Evolutionary conservation across 2,113 vertebrate species (phyloP), one percentile per base, ranked within the genome.

Genomic region (Podarcis raffonei): DNA sequence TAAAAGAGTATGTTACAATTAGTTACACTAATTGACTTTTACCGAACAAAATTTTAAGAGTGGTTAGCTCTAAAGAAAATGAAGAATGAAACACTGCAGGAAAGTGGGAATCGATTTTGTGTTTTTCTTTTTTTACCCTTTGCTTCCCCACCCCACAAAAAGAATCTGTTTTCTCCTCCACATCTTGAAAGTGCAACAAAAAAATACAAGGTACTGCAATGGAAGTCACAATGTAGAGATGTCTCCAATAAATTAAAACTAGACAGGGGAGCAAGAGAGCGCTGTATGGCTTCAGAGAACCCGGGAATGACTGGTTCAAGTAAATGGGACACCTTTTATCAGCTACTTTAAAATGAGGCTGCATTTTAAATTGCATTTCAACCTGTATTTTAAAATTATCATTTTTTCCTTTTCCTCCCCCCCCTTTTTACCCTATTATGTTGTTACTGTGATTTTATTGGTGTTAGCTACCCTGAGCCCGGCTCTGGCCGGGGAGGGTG

Each of bases 1-100:
- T 98, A 98, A 98, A 98, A 98, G 97, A 98, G 98, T 98, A 98
- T 98, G 97, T 98, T 98, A 98, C 98, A 98, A 97, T 98, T 98
- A 98, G 97, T 98, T 98, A 98, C 98, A 98, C 96, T 97, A 97
- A 97, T 97, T 96, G 94, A 97, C 95, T 88, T 95, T 97, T 96
- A 97, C 97, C 97, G 95, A 97, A 96, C 94, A 83, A 81, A 62
- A 90, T 91, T 94, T 96, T 94, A 92, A 42, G 96, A 95, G 95
- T 93, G 90, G 95, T 97, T 95, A 96, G 95, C 95, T 95, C 95
- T 95, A 96, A 59, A 87, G 93, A 71, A 68, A 92, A 93, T 87
- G 57, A 94, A 93, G 94, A 91, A 93, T 87, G 90, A 91, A 93
- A 93, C 91, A 94, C 95, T 90, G 92, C 94, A 93, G 94, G 92